These are phyloP conservation scores for Prostheceraeus crozeri DNA, from an alignment of 2,888 invertebrate species.

Conservation along the genomic window DNA sequence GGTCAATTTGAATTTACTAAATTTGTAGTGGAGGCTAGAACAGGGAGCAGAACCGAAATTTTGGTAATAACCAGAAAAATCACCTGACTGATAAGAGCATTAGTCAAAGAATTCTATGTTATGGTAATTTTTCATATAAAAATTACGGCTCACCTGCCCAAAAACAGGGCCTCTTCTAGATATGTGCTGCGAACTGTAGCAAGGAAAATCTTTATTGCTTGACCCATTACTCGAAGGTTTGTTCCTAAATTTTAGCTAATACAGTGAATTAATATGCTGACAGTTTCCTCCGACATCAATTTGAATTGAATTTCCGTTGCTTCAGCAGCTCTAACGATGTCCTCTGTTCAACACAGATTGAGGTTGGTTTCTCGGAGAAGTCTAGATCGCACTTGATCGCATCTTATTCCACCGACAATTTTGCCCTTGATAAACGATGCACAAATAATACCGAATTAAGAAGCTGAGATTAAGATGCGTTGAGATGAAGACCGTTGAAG, in stretches of 20 bases:
- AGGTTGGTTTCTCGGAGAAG: slow-evolving; percentile 27
- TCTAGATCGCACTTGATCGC: slow-evolving; percentile 9
- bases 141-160: slow-evolving; percentile 24
- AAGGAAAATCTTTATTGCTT: background rate
- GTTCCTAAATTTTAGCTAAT: too few relatives aligned
- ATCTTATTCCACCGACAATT: background rate
- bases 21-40: too few relatives aligned
- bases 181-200: background rate
- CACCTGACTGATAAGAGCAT: too few relatives aligned
- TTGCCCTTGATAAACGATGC: background rate
- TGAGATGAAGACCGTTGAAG: too few relatives aligned
- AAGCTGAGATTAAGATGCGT: too few relatives aligned
- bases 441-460: background rate
- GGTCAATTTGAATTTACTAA: too few relatives aligned
- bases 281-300: background rate
- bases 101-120: too few relatives aligned
- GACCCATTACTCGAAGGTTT: too few relatives aligned
- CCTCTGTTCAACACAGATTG: slow-evolving; percentile 12
- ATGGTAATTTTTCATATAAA: slow-evolving; percentile 29
- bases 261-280: too few relatives aligned
- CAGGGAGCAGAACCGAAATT: too few relatives aligned
- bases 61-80: too few relatives aligned
- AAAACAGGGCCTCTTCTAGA: slow-evolving; percentile 16
- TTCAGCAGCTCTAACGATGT: background rate
- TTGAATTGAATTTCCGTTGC: slow-evolving; percentile 18